Evolutionary conservation across 2,888 invertebrate species (phyloP), one percentile per base, ranked within the genome.

Genomic region (Tiliacea aurago): DNA sequence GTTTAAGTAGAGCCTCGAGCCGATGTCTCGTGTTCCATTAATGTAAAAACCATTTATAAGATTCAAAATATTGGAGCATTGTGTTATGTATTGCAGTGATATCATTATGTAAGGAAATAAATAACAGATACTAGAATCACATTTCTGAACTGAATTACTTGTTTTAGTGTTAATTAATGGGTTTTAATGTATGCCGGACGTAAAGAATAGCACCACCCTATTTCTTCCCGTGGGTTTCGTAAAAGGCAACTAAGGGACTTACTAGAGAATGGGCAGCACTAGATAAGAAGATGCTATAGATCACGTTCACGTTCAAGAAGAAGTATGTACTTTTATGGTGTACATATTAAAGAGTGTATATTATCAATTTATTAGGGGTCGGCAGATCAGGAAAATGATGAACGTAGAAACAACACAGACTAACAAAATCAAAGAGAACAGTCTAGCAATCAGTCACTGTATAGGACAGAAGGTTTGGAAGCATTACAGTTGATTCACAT

Each of bases 401-500:
- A 33, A 33, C 4, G 33, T 33, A 33, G 33, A 33, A 4, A 47
- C 20, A 75, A 56, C 43, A 66, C 37, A 23, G 41, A 51, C 7
- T 18, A 64, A 47, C 37, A 2, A 56, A 43, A 51, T 45, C 45
- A 45, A 69, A 64, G 13, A 20, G 37, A 28, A 7, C 47, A 37
- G 71, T 61, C 71, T n/a, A 23, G 67, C 47, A 78, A 85, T 84
- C 76, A 72, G 67, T 85, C 85, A 79, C 64, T 49, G 73, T 74
- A 83, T 59, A 33, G 4, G 53, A 41, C 76, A 73, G 64, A 66
- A 45, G 56, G 11, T 62, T 76, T 67, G 51, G 65, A 5, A 70
- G 58, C 71, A 68, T 80, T 67, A 56, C 47, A 51, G 37, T 63
- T 67, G 79, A 64, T 78, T 61, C 58, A 45, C 51, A 23, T 43